Evolutionary conservation across 2,797 vertebrate genomes (phyloP).

Genomic region (Danio choprae): DNA sequence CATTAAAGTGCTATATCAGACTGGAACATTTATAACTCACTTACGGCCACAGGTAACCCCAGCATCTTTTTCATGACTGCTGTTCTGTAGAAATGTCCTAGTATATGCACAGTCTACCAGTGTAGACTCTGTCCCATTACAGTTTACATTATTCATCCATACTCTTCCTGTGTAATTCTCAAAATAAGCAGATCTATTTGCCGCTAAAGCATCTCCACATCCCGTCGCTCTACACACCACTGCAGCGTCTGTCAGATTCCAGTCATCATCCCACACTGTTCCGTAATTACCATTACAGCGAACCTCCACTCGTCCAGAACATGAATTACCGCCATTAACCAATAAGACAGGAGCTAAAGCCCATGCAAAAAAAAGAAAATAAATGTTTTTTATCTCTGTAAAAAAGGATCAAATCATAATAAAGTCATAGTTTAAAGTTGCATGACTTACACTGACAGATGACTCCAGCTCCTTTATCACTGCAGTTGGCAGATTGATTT

Average conservation of each 20-base stretch:
- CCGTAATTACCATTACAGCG: not conserved
- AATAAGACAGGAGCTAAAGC: not conserved
- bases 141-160: constrained; percentile 26
- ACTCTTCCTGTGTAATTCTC: not conserved
- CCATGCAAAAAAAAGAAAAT: not conserved
- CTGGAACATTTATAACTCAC: not conserved
- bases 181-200: constrained; percentile 19
- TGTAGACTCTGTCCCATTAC: constrained; percentile 15
- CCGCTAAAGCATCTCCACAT: constrained; percentile 46
- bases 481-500: not conserved
- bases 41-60: constrained; percentile 25
- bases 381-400: not conserved
- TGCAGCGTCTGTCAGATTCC: not conserved
- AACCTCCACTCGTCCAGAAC: constrained; percentile 7
- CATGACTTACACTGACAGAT: constrained; percentile 7
- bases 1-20: not conserved
- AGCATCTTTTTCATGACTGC: constrained; percentile 8
- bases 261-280: constrained; percentile 11
- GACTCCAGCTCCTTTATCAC: not conserved
- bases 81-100: not conserved
- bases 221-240: not conserved
- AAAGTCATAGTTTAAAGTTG: not conserved
- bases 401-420: not conserved
- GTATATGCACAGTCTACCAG: not conserved
- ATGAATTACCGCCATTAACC: not conserved